Evolutionary conservation across 1,140 invertebrate species (phyloP).

Genomic region (Globodera rostochiensis): DNA sequence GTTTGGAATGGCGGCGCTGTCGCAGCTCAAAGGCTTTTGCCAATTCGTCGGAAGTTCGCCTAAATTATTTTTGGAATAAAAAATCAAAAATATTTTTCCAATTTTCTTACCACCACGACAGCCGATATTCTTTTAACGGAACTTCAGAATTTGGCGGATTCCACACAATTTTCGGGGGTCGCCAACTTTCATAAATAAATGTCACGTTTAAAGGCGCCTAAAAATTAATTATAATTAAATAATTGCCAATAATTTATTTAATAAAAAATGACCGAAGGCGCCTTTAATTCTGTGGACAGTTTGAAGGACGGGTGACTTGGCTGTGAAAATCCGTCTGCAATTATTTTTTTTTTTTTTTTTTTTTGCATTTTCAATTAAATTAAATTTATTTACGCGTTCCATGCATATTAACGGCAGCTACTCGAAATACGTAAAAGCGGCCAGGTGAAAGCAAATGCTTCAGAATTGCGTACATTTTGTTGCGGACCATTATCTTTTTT

Average conservation of each 20-base stretch:
- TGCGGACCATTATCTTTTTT: constrained; percentile 43
- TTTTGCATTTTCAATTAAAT: neutral
- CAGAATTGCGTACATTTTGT: constrained; percentile 62
- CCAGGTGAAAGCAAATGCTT: constrained; percentile 60
- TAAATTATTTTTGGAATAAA: constrained; percentile 1
- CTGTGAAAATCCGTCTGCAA: constrained; percentile 48
- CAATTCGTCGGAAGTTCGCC: constrained; percentile 26
- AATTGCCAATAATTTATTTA: too few relatives aligned
- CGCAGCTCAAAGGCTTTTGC: constrained; percentile 40
- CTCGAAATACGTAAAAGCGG: constrained; percentile 58
- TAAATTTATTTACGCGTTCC: constrained; percentile 34
- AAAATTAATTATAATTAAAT: neutral
- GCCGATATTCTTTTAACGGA: constrained; percentile 57
- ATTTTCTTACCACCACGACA: constrained; percentile 28
- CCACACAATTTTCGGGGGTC: constrained; percentile 43
- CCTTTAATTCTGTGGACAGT: constrained; percentile 58
- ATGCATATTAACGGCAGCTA: constrained; percentile 50
- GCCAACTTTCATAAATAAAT: constrained; percentile 16
- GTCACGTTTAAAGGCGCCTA: constrained; percentile 52
- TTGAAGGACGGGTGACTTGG: constrained; percentile 54
- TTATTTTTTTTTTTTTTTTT: neutral
- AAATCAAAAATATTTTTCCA: constrained; percentile 7
- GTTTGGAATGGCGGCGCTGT: constrained; percentile 26
- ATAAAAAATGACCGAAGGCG: constrained; percentile 31
- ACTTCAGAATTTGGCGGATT: constrained; percentile 55